Evolutionary conservation across 2,888 invertebrate species (phyloP), one percentile per base, ranked within the genome.

Genomic region (Tenthredo mesomela): DNA sequence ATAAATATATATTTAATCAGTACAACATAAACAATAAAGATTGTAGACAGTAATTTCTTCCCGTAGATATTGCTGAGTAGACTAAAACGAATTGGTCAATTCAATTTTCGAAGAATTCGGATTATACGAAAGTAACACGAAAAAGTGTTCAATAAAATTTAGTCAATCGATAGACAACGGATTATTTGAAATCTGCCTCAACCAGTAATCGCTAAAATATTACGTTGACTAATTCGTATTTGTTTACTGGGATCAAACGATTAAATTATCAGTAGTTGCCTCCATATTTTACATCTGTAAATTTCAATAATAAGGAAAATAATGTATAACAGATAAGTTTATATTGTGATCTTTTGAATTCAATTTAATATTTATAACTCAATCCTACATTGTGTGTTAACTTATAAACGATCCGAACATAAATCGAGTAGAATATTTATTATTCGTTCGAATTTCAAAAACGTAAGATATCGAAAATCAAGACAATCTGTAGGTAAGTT

Each of bases 401-500:
- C n/a, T n/a, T n/a, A n/a, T n/a, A n/a, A 29, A 29, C 29, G 2
- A 29, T 2, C 29, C 2, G 21, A 29, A 29, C 18, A 33, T 29
- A 6, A 65, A 15, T 67, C 15, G 12, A 33, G 5, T 33, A 33
- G 15, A 18, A 67, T 67, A 29, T 67, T 67, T 65, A 50, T 25
- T 75, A 15, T 15, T 29, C 50, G 25, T 77, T 77, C 50, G n/a
- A 77, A 77, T 77, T 54, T 77, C n/a, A 37, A 54, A 54, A 12
- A 21, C 12, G 4, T 43, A n/a, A 10, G 43, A 12, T 21, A 73
- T 73, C 25, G 21, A n/a, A 18, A 70, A 18, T 70, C 37, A 40
- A 37, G 25, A 25, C 6, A 25, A 12, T 73, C 73, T 1, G 18
- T 43, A 10, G 73, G 43, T 43, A 73, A 73, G 40, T n/a, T 25